Conservation (phyloP, 2,888 invertebrate species). For the Rhynchonema sp. region DNA sequence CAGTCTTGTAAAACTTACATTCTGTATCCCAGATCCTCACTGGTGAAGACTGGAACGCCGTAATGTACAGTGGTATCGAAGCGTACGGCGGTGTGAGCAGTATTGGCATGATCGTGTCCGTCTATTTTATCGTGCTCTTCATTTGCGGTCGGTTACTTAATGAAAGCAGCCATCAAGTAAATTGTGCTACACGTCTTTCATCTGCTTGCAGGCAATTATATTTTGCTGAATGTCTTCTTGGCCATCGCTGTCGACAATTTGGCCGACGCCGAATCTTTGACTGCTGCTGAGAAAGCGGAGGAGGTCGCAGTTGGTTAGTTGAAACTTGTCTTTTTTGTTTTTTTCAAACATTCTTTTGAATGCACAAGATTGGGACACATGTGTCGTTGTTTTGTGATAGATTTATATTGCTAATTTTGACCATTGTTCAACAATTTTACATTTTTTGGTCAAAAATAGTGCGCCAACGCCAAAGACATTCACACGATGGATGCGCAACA, state of each 20-base stretch:
- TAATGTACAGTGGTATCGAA: constrained; percentile 97
- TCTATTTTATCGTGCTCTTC: constrained; percentile 92
- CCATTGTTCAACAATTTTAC: too few relatives aligned
- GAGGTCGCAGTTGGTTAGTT: background rate
- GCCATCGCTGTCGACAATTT: constrained; percentile 99
- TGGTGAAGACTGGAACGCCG: constrained; percentile 98
- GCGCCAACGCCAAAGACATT: too few relatives aligned
- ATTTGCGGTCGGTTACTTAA: constrained; percentile 45
- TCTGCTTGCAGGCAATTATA: constrained; percentile 53
- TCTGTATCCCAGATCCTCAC: constrained; percentile 59
- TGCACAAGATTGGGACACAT: too few relatives aligned
- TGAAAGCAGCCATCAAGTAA: background rate
- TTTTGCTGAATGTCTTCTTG: constrained; percentile 98
- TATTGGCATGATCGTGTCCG: constrained; percentile 50
- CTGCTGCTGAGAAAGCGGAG: constrained; percentile 46
- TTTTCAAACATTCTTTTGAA: too few relatives aligned
- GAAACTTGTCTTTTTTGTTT: too few relatives aligned
- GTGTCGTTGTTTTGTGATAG: too few relatives aligned
- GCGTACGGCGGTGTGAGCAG: constrained; percentile 88
- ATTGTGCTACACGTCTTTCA: too few relatives aligned
- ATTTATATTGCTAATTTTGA: too few relatives aligned
- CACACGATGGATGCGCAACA: too few relatives aligned
- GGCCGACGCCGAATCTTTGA: constrained; percentile 91
- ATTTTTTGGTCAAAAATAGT: too few relatives aligned
- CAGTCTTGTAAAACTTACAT: background rate